phyloP scores from a whole-genome alignment of 2,888 invertebrate species.

The Zhuqinia jingwanae region DNA sequence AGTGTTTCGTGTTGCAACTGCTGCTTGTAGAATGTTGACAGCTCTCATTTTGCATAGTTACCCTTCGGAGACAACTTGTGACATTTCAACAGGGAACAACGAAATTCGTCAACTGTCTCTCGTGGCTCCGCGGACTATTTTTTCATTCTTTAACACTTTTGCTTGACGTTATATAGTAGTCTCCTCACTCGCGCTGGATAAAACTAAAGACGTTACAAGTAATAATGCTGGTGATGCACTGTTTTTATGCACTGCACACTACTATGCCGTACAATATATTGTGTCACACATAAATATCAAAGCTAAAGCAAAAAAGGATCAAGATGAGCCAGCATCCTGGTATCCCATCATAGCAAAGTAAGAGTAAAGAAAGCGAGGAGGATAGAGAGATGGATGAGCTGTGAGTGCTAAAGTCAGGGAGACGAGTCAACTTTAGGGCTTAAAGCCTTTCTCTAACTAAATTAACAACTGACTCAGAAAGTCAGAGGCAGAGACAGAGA shows the following conservation, averaged over 20 bases:
- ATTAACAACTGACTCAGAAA: conserved; percentile 67
- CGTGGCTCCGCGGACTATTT: conserved; percentile 63
- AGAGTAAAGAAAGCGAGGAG: conserved; percentile 15
- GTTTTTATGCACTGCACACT: not conserved
- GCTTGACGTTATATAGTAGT: not conserved
- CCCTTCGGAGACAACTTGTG: conserved; percentile 69
- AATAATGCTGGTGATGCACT: not conserved
- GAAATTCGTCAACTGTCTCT: conserved; percentile 74
- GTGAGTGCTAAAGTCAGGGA: conserved; percentile 57
- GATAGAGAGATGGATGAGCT: conserved; percentile 63
- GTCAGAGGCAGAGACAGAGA: conserved; percentile 38
- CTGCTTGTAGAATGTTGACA: conserved; percentile 74
- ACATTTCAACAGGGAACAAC: conserved; percentile 69
- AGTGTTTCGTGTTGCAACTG: conserved; percentile 42
- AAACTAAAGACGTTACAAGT: conserved; percentile 19
- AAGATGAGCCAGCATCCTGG: conserved; percentile 10
- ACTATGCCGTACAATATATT: not conserved
- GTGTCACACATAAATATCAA: too few relatives aligned
- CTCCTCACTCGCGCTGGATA: not conserved
- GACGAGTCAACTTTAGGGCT: conserved; percentile 59
- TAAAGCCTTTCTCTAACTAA: conserved; percentile 67
- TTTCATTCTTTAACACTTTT: conserved; percentile 57
- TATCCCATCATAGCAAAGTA: conserved; percentile 19
- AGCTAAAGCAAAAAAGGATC: not conserved
- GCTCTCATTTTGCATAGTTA: conserved; percentile 77